Base-by-base conservation (phyloP, 2,113 vertebrate genomes). In the Peromyscus maniculatus region DNA sequence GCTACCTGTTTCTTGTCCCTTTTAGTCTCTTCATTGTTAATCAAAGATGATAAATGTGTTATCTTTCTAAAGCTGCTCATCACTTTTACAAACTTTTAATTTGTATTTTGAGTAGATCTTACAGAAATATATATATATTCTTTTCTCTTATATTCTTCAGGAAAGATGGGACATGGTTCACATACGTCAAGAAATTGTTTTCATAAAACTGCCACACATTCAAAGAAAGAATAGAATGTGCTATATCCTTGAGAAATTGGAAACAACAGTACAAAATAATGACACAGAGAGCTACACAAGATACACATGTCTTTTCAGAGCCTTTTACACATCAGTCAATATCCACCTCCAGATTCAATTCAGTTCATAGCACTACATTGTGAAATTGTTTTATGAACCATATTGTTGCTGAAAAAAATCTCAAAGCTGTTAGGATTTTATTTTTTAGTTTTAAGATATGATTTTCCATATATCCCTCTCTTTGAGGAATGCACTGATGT, bases 41-140 rank as follows among this genome's bases (percentile, higher is more conserved):
- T 67, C 15, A 49, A 74, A 75, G 11, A 24, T 93, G 67, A 72
- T 21, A 75, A 39, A 71, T 89, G 9, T 82, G 21, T 78, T 86
- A 82, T 71, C 13, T 55, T 93, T 5, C 39, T 66, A 31, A 82
- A 87, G 7, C 3, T 95, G 10, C 46, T 57, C 64, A 74, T 94
- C 46, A 75, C 5, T 62, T 97, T 82, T 69, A 87, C 46, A 93
- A 55, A 79, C 6, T 67, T 93, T 79, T 78, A 95, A 93, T 97
- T 91, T 95, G 69, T 46, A 80, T 87, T 67, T 49, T 94, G 72
- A 46, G 21, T 72, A 26, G 69, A 17, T 90, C 55, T 66, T 94
- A 15, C 21, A 82, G 39, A 91, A 82, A 55, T 74, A 87, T 71
- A 89, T 39, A 46, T 87, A 31, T 74, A 46, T 16, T 89, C 39